Percentiles rank a stretch among this genome's conserved stretches.
phyloP scores from a whole-genome alignment of 1,140 invertebrate species.

The Rhyzopertha dominica region DNA sequence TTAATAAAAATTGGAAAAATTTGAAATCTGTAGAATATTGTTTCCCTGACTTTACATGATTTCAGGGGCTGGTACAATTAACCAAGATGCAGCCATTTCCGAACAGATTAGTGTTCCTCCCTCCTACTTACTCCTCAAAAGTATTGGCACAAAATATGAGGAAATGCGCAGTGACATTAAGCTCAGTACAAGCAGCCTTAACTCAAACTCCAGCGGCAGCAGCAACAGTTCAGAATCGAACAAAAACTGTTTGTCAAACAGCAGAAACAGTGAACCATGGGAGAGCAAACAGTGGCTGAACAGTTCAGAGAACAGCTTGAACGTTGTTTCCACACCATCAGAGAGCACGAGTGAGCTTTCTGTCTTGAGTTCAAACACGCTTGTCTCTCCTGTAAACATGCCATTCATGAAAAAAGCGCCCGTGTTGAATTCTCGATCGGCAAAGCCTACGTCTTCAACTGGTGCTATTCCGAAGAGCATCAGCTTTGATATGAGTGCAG shows the following conservation, averaged over 20 bases:
- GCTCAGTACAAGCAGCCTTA: slow-evolving; percentile 42
- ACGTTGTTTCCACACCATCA: slow-evolving; percentile 38
- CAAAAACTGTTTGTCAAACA: slow-evolving; percentile 32
- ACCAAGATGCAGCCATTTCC: no score
- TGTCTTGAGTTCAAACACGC: slow-evolving; percentile 33
- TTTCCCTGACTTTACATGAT: no score
- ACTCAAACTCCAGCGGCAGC: slow-evolving; percentile 42
- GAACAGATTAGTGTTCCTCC: slow-evolving; percentile 1
- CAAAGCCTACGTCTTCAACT: slow-evolving; percentile 59
- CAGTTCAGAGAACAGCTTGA: slow-evolving; percentile 37
- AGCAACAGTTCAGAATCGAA: slow-evolving; percentile 39
- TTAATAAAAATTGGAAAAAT: no score
- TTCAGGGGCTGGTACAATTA: no score
- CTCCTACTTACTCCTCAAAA: slow-evolving; percentile 9
- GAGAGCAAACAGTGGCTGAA: slow-evolving; percentile 41
- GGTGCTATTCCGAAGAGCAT: slow-evolving; percentile 89
- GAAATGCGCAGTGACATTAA: slow-evolving; percentile 36
- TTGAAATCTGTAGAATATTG: no score
- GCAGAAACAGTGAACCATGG: slow-evolving; percentile 33
- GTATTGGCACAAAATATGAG: slow-evolving; percentile 22
- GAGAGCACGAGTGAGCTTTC: slow-evolving; percentile 38
- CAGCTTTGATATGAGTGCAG: slow-evolving; percentile 85
- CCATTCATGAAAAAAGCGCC: slow-evolving; percentile 18
- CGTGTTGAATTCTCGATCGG: slow-evolving; percentile 11
- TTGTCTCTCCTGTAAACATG: slow-evolving; percentile 17